These are phyloP conservation scores for Argopecten irradians DNA, from an alignment of 1,140 invertebrate species.

Conservation along the genomic window DNA sequence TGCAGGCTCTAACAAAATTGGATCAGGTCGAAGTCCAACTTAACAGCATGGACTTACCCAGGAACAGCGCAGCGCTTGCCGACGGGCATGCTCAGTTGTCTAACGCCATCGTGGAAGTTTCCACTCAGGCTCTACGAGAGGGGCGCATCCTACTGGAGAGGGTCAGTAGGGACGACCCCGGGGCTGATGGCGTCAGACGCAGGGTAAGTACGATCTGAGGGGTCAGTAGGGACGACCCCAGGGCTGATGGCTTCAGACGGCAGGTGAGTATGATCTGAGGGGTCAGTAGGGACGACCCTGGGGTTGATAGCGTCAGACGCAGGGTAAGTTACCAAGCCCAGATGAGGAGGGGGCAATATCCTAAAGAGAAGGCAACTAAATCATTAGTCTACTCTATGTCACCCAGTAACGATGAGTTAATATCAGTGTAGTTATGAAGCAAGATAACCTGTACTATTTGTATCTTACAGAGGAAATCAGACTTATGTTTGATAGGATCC, in stretches of 20 bases:
- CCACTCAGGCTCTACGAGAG: conserved; percentile 82
- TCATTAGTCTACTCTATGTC: too few species aligned
- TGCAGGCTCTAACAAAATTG: conserved; percentile 84
- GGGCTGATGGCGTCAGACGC: conserved; percentile 81
- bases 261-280: too few species aligned
- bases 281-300: too few species aligned
- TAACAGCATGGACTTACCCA: conserved; percentile 80
- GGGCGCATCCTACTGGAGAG: conserved; percentile 86
- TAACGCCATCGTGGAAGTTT: conserved; percentile 83
- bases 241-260: too few species aligned
- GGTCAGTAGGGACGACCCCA: too few species aligned
- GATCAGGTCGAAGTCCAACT: conserved; percentile 88
- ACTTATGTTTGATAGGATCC: too few species aligned
- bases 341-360: too few species aligned
- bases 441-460: not conserved
- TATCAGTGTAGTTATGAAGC: not conserved
- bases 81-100: conserved; percentile 83
- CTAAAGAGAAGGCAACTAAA: too few species aligned
- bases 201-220: conserved; percentile 63
- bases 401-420: too few species aligned
- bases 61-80: conserved; percentile 82
- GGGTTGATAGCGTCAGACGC: too few species aligned
- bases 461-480: not conserved
- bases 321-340: too few species aligned
- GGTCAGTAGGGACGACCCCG: conserved; percentile 82